Percentiles rank a stretch among this genome's conserved stretches.
phyloP scores from a whole-genome alignment of 2,888 invertebrate genomes.

The Lycocerus yunnanus region DNA sequence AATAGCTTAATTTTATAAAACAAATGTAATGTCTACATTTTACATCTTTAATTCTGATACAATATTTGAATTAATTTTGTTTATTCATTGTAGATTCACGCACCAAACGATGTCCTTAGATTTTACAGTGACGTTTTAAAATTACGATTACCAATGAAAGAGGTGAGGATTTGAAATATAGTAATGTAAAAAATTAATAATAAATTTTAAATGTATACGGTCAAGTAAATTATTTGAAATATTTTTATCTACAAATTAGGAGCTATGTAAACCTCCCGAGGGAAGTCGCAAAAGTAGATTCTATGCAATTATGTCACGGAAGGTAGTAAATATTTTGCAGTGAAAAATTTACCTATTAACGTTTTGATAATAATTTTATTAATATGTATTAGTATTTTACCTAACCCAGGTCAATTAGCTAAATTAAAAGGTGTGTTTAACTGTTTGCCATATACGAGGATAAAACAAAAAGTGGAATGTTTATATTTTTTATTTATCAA shows the following conservation, averaged over 20 bases:
- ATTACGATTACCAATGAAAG: slow-evolving; percentile 92
- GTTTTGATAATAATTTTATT: not conserved
- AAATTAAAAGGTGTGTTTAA: not conserved
- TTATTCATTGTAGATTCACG: slow-evolving; percentile 71
- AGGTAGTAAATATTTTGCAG: slow-evolving; percentile 57
- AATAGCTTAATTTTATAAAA: no score
- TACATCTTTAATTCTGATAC: no score
- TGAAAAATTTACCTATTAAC: not conserved
- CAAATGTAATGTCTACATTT: no score
- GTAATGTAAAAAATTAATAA: not conserved
- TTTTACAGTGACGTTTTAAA: slow-evolving; percentile 92
- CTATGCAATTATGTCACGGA: slow-evolving; percentile 66
- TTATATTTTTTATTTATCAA: not conserved
- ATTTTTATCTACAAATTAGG: slow-evolving; percentile 56
- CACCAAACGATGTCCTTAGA: slow-evolving; percentile 79
- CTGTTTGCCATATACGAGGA: not conserved
- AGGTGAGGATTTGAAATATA: slow-evolving; percentile 57
- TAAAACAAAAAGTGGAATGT: not conserved
- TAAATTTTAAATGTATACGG: no score
- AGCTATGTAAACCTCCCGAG: slow-evolving; percentile 65
- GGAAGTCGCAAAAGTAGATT: slow-evolving; percentile 64
- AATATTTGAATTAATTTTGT: no score
- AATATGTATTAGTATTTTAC: not conserved
- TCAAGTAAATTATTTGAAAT: slow-evolving; percentile 7
- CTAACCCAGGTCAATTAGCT: not conserved